A percentile compares a stretch with the other conserved stretches of the same genome.
phyloP scores from a whole-genome alignment of 2,797 vertebrate species.

The Sciaenops ocellatus region DNA sequence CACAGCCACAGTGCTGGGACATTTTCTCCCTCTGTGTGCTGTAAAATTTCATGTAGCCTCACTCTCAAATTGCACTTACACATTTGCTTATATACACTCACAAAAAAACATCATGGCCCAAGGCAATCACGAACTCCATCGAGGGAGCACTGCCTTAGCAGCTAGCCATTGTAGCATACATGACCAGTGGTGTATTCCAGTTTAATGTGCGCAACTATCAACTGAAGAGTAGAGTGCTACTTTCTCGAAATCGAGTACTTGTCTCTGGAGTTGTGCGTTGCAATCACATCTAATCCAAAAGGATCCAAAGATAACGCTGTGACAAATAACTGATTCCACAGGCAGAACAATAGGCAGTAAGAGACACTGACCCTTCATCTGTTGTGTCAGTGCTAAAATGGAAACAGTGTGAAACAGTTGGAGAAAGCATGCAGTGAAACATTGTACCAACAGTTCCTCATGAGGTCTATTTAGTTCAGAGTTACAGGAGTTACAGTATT shows the following conservation, averaged over 20 bases:
- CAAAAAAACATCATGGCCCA: constrained; percentile 6
- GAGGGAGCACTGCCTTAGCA: neutral
- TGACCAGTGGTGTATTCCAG: constrained; percentile 2
- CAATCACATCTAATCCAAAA: constrained; percentile 22
- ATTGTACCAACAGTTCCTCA: constrained; percentile 66
- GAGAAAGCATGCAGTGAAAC: constrained; percentile 46
- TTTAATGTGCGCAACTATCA: neutral
- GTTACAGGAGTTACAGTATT: constrained; percentile 41
- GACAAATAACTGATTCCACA: constrained; percentile 29
- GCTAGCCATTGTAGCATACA: neutral
- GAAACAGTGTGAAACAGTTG: constrained; percentile 66
- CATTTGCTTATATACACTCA: constrained; percentile 23
- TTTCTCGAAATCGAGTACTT: neutral
- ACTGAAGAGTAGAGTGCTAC: neutral
- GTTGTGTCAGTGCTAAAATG: constrained; percentile 60
- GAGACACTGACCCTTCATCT: constrained; percentile 55
- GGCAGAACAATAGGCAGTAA: constrained; percentile 45
- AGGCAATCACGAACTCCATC: neutral
- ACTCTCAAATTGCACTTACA: constrained; percentile 33
- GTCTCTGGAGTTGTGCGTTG: neutral
- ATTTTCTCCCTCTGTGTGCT: constrained; percentile 30
- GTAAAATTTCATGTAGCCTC: constrained; percentile 24
- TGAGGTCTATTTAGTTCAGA: constrained; percentile 39
- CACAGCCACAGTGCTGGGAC: constrained; percentile 40
- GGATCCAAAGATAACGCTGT: constrained; percentile 4